These are phyloP conservation scores for Polypedilum pembai DNA, from an alignment of 1,140 invertebrate genomes.

Conservation along the genomic window DNA sequence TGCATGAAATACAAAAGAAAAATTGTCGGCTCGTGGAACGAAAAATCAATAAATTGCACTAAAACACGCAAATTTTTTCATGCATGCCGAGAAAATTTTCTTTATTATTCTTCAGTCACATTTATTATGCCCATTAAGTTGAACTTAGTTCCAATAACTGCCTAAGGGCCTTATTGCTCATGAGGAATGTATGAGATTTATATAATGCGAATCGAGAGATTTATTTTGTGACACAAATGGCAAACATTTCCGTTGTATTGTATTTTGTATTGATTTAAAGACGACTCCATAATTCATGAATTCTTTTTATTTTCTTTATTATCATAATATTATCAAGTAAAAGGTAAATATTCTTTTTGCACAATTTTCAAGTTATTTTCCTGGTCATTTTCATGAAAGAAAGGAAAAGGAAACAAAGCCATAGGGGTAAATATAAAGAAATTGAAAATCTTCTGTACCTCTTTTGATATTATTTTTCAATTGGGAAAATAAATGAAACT, in stretches of 20 bases:
- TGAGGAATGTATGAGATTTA: neutral
- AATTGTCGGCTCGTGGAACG: neutral
- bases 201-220: slow-evolving; percentile 9
- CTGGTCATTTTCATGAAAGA: no score
- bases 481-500: no score
- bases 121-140: neutral
- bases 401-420: no score
- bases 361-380: no score
- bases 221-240: slow-evolving; percentile 3
- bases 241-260: neutral
- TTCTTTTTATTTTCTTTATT: no score
- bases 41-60: slow-evolving; percentile 19
- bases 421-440: no score
- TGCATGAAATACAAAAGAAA: neutral
- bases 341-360: no score
- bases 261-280: no score
- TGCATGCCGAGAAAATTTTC: neutral
- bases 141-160: neutral
- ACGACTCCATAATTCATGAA: no score
- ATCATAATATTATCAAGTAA: no score
- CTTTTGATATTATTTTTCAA: no score
- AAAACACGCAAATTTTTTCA: slow-evolving; percentile 5
- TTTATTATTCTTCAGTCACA: neutral
- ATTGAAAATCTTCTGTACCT: no score
- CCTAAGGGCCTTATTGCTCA: neutral